Evolutionary conservation across 92 coral and sea anemone species (phyloP), one percentile per base, ranked within the genome.

Genomic region (Siderastrea radians): DNA sequence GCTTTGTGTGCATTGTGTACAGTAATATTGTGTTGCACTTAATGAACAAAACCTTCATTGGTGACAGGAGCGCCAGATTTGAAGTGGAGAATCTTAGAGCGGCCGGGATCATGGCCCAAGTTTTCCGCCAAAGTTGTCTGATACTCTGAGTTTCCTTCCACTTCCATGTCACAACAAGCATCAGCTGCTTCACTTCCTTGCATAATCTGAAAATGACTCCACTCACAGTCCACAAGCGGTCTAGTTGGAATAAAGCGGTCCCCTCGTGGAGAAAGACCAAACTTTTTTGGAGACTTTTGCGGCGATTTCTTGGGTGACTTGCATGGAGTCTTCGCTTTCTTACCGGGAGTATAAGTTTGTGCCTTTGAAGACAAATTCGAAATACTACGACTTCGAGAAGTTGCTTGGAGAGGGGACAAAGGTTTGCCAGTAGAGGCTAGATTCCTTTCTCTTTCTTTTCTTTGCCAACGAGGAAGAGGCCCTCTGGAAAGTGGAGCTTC

Each of bases 201-300:
- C 19, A 96, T 83, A 15, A 97, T 58, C 69, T 97, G 98, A 82
- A 84, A 96, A 86, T 97, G 97, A 74, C 96, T 93, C 95, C 98
- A 96, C 38, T 97, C 98, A 62, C 90, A 88, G 82, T 97, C 98
- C 53, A 76, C 77, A 50, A 69, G 85, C 68, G 90, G 83, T 66
- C 99, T 94, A 90, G 66, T 94, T 67, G 99, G 98, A 55, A 97
- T 97, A 74, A 97, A 97, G 59, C 98, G 94, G 81, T 97, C 99
- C 6, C 98, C 98, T 13, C 76, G 13, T 3, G 96, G 93, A 61
- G 95, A 84, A 7, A 90, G 85, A 49, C 92, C 78, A 43, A 91
- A 77, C 72, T 87, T 91, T 44, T 74, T 85, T 15, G 97, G 95
- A 44, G 93, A 80, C 77, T 95, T 92, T 58, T 70, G 86, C 1